phyloP scores from a whole-genome alignment of 2,797 vertebrate species.

The Coregonus ussuriensis region DNA sequence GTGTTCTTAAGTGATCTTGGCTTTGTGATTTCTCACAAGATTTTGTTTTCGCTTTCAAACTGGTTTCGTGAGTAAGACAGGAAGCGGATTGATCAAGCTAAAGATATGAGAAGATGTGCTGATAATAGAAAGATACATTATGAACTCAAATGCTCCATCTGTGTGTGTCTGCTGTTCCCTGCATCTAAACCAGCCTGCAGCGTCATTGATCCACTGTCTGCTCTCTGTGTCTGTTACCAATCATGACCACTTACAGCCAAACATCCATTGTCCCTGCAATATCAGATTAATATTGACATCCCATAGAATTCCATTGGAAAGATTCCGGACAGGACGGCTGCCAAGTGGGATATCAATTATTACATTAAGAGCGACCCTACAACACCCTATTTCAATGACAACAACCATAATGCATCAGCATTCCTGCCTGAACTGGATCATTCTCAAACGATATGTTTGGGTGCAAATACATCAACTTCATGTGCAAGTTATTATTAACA shows the following conservation, averaged over 20 bases:
- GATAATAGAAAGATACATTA: not conserved
- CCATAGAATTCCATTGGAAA: not conserved
- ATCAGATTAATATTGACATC: not conserved
- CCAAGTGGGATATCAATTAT: conserved; percentile 13
- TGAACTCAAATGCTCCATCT: not conserved
- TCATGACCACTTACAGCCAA: not conserved
- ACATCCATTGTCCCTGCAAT: not conserved
- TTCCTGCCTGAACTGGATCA: conserved; percentile 24
- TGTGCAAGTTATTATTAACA: conserved; percentile 30
- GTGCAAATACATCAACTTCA: conserved; percentile 36
- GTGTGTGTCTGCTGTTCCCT: not conserved
- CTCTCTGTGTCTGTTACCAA: not conserved
- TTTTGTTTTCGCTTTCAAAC: conserved; percentile 6
- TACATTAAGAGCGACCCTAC: conserved; percentile 25
- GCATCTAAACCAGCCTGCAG: not conserved
- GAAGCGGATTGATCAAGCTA: not conserved
- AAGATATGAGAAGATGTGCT: not conserved
- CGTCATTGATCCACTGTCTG: not conserved
- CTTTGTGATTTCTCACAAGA: too few species aligned
- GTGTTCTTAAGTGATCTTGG: too few species aligned
- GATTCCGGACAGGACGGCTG: not conserved
- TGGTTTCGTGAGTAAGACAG: not conserved
- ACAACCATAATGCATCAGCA: conserved; percentile 11
- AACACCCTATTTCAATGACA: not conserved
- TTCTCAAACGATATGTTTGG: conserved; percentile 44